Conservation (phyloP, 2,113 vertebrate genomes). For the Gallinago jamesoni region DNA sequence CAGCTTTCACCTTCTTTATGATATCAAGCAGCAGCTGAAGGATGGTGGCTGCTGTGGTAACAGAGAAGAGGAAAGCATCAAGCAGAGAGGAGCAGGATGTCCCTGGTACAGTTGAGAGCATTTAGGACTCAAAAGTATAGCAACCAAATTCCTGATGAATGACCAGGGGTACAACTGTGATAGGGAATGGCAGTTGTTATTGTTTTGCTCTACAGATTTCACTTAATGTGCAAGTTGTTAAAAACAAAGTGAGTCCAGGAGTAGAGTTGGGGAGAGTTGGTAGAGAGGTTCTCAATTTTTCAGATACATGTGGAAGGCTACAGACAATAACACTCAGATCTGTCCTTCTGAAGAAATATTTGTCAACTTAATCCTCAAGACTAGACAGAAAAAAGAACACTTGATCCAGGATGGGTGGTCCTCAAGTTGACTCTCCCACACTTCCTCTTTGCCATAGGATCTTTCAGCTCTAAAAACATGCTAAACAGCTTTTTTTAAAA, state of each 20-base stretch:
- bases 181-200: background rate
- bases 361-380: background rate
- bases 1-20: background rate
- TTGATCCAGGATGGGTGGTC: background rate
- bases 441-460: background rate
- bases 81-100: background rate
- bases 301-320: background rate
- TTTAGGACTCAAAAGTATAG: background rate
- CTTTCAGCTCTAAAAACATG: background rate
- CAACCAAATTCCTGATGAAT: background rate
- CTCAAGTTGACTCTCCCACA: background rate
- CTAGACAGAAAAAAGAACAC: background rate
- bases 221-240: background rate
- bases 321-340: background rate
- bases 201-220: background rate
- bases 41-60: background rate
- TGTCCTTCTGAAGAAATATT: background rate
- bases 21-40: background rate
- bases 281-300: background rate
- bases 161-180: background rate
- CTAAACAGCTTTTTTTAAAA: background rate
- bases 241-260: background rate
- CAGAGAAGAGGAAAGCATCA: background rate
- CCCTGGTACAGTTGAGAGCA: background rate
- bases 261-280: background rate